Evolutionary conservation across 2,797 vertebrate species (phyloP).

Genomic region (Erpetoichthys calabaricus): DNA sequence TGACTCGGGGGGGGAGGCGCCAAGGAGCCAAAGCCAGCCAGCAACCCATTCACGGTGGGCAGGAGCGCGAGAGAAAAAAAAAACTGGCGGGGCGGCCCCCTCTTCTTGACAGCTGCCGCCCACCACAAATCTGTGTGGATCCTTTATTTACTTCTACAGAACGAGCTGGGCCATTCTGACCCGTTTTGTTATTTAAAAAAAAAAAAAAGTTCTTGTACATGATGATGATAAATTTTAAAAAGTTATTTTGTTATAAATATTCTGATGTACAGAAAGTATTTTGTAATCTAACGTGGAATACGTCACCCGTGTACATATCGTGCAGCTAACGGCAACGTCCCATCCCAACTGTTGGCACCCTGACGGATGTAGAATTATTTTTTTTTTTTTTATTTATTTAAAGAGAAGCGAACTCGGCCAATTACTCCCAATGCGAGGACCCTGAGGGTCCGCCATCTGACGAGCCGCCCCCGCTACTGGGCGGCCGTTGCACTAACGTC

Average conservation of each 20-base stretch:
- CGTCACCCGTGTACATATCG: not conserved
- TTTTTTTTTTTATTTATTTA: no score
- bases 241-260: slow-evolving; percentile 91
- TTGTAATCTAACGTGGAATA: slow-evolving; percentile 58
- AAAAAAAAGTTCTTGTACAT: slow-evolving; percentile 29
- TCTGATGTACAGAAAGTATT: slow-evolving; percentile 85
- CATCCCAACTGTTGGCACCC: no score
- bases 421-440: no score
- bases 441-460: not conserved
- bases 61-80: slow-evolving; percentile 10
- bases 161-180: not conserved
- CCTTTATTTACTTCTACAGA: no score
- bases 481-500: slow-evolving; percentile 15
- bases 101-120: no score
- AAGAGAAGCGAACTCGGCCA: no score
- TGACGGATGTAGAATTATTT: no score
- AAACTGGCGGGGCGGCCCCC: not conserved
- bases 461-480: not conserved
- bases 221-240: slow-evolving; percentile 21
- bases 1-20: no score
- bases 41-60: no score
- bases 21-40: no score
- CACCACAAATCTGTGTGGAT: no score
- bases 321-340: no score
- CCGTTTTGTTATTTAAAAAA: not conserved